phyloP scores from a whole-genome alignment of 2,113 vertebrate species.

The Manacus vitellinus region DNA sequence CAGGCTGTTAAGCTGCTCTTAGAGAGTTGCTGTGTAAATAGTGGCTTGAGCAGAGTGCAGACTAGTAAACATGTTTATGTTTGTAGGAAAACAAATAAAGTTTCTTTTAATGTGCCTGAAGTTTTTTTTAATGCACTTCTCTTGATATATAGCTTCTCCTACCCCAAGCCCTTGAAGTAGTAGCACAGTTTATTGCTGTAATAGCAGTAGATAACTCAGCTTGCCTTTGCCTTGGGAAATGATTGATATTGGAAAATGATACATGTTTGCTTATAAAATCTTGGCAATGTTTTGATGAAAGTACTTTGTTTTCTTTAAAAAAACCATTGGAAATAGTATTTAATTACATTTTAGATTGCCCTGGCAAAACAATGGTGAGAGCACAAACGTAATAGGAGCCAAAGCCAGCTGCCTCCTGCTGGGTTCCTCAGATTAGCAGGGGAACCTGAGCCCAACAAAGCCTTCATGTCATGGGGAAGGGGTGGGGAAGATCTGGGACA shows the following conservation, averaged over 20 bases:
- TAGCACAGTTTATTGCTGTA: background rate
- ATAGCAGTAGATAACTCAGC: background rate
- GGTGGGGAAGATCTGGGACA: background rate
- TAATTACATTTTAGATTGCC: conserved; percentile 1
- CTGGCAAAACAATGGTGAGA: conserved; percentile 35
- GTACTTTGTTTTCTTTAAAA: conserved; percentile 10
- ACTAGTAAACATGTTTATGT: background rate
- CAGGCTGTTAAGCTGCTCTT: background rate
- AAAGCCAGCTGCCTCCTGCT: conserved; percentile 36
- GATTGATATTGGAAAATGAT: background rate
- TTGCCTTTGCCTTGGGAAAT: conserved; percentile 9
- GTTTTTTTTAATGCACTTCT: background rate
- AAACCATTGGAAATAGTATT: background rate
- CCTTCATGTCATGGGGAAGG: background rate
- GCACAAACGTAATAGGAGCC: background rate
- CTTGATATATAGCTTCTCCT: background rate
- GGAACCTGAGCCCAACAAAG: background rate
- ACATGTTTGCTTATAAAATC: background rate
- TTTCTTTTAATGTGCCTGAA: background rate
- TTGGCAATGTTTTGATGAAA: conserved; percentile 5
- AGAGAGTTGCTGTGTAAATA: background rate
- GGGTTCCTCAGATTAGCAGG: background rate
- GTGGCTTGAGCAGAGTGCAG: background rate
- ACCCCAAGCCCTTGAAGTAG: background rate
- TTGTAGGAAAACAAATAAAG: conserved; percentile 39